Evolutionary conservation across 2,113 vertebrate genomes (phyloP), one percentile per base, ranked within the genome.

Genomic region (Eretmochelys imbricata): DNA sequence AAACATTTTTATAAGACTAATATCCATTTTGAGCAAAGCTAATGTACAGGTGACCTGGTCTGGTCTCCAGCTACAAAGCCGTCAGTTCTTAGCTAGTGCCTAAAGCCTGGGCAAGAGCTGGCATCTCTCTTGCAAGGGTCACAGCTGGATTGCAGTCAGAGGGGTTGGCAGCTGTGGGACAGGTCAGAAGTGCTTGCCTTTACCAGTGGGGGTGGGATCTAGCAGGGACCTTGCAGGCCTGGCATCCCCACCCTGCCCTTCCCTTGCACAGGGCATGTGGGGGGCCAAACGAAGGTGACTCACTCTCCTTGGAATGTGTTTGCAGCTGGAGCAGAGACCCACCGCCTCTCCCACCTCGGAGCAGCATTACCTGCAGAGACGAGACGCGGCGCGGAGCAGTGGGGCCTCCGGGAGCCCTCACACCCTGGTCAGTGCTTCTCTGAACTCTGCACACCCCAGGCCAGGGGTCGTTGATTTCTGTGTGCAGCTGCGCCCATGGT

Each of bases 341-440:
- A 85, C 96, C 49, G 91, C 97, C 59, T 98, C 96, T 1, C 96
- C 98, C 84, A 82, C 78, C 72, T 86, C 97, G 2, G 98, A 98
- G 79, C 94, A 96, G 75, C 98, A 99, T 87, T 98, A 80, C 16
- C 91, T 99, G 1, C 98, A 98, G 95, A 98, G 95, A 92, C 97
- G 99, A 84, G 99, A 99, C 12, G 95, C 96, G 22, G 53, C 85
- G 8, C 79, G 89, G 54, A 97, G 98, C 78, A 97, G 93, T 59
- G 93, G 98, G 9, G 88, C 96, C 8, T 95, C 98, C 12, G 81
- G 98, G 2, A 98, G 98, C 24, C 91, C 98, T 86, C 98, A 98
- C 46, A 98, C 98, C 93, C 97, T 99, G 98, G 98, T 98, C 93
- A 95, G 94, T 83, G 19, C 16, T 10, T 10, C 35, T 8, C 49